Base-by-base conservation (phyloP, 2,888 invertebrate species). In the Seira musarum region DNA sequence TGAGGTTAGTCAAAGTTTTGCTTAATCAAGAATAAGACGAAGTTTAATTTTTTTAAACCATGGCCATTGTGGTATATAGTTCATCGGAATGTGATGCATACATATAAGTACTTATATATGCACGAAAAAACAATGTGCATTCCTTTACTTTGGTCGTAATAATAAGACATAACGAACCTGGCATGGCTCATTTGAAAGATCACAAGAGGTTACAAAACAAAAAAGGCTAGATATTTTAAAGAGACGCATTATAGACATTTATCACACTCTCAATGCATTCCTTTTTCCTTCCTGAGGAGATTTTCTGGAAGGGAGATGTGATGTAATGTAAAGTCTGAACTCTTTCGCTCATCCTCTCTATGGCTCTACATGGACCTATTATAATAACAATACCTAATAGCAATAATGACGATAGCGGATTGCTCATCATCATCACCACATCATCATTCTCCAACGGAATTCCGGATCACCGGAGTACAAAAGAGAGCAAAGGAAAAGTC, bases 131-230 rank as follows among this genome's bases (percentile, higher is more conserved):
- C 71, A 71, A 71, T 71, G 60, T 63, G 63, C 63, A 63, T 63
- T 40, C 63, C 71, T 63, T n/a, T n/a, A 60, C 61, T 35, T 46
- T 63, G 61, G 24, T 71, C 63, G 46, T 71, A 35, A n/a, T 70
- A 40, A 35, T 63, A 61, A 63, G 40, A 60, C 65, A 66, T 68
- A 46, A 46, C 21, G 19, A 21, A 63, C 40, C 63, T 63, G 60
- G 30, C 30, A 30, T 30, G 30, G 68, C 53, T 68, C 49, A 53
- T 68, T 53, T 46, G 46, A 60, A 30, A 61, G 70, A 76, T 70
- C 76, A 76, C 76, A 64, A 76, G 68, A 70, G 76, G 76, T 76
- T 76, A 76, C 53, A 15, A 24, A 10, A 60, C 60, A 19, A 35
- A 19, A 25, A 25, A 57, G 57, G n/a, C 49, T 40, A 24, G 22